A percentile compares a stretch with the other conserved stretches of the same genome.
phyloP scores from a whole-genome alignment of 2,113 vertebrate genomes.

The Macquaria australasica region DNA sequence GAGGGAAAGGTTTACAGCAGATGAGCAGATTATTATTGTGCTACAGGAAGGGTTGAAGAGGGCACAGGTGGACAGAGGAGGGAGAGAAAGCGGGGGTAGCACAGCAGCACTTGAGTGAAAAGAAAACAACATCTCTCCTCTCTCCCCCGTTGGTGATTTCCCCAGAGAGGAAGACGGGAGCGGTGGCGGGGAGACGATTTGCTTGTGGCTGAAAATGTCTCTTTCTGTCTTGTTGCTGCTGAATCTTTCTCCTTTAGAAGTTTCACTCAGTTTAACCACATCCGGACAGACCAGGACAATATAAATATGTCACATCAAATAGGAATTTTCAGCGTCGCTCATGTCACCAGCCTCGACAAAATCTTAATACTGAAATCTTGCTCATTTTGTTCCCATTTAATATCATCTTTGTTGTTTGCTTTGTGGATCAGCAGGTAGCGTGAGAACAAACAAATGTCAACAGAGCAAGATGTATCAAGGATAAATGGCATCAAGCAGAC shows the following conservation, averaged over 20 bases:
- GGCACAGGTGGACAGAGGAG: constrained; percentile 64
- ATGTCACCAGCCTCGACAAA: not conserved
- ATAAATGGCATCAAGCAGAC: constrained; percentile 23
- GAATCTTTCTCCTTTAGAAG: constrained; percentile 8
- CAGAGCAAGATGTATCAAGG: constrained; percentile 5
- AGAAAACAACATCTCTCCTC: constrained; percentile 67
- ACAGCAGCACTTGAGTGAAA: constrained; percentile 57
- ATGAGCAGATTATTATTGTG: constrained; percentile 60
- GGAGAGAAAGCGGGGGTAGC: constrained; percentile 19
- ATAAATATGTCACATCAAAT: constrained; percentile 18
- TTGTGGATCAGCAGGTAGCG: constrained; percentile 30
- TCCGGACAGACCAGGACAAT: constrained; percentile 15
- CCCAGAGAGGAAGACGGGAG: constrained; percentile 54
- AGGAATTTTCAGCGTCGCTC: not conserved
- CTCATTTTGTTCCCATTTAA: not conserved
- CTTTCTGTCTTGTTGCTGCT: constrained; percentile 29
- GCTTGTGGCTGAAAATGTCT: constrained; percentile 58
- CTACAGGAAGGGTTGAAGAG: constrained; percentile 28
- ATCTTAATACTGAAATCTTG: not conserved
- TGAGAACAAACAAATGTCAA: constrained; percentile 14
- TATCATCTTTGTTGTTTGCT: constrained; percentile 15
- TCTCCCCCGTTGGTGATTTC: constrained; percentile 69
- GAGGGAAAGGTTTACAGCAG: constrained; percentile 45
- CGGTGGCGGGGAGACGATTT: constrained; percentile 37
- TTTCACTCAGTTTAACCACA: constrained; percentile 17